Evolutionary conservation across 2,888 invertebrate species (phyloP), one percentile per base, ranked within the genome.

Genomic region (Tanytarsus gracilentus): DNA sequence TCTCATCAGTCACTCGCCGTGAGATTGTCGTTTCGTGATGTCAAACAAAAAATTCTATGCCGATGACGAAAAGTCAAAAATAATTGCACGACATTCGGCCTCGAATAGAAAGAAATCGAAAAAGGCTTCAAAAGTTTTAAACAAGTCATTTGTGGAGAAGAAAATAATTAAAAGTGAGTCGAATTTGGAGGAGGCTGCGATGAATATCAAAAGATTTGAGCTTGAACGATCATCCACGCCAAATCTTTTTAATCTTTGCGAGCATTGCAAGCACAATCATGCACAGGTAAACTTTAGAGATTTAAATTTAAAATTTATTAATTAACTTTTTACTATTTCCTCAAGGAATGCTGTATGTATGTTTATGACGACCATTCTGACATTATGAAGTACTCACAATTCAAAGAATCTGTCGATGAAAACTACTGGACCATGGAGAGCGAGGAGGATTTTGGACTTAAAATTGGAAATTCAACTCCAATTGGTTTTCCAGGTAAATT

Each of bases 281-380:
- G 29, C 29, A 16, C 14, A 30, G 21, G 50, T 50, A 29, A 23
- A 27, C 9, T 44, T 4, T 4, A 44, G 8, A 8, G 9, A 8
- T n/a, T 44, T 16, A 4, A 44, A 8, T 44, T 44, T 50, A 7
- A 50, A 5, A 1, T 11, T 25, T 25, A 26, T 27, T 25, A 25
- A 21, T 23, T 6, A 18, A 14, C 27, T 7, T 40, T 18, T 7
- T 40, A 21, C 7, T 40, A 23, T 44, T 44, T 18, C 11, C 11
- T 40, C 9, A 9, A 44, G 44, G 21, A 44, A 44, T 51, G 51
- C 30, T 51, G 51, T 8, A 18, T 51, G 18, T 51, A 51, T 30
- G 18, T 51, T 21, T 27, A 51, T 16, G 51, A 51, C 29, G 16
- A 27, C 21, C 8, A 30, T 3, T n/a, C n/a, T 14, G 51, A 51